Conservation (phyloP, 2,113 vertebrate genomes). For the Syrmaticus mikado region DNA sequence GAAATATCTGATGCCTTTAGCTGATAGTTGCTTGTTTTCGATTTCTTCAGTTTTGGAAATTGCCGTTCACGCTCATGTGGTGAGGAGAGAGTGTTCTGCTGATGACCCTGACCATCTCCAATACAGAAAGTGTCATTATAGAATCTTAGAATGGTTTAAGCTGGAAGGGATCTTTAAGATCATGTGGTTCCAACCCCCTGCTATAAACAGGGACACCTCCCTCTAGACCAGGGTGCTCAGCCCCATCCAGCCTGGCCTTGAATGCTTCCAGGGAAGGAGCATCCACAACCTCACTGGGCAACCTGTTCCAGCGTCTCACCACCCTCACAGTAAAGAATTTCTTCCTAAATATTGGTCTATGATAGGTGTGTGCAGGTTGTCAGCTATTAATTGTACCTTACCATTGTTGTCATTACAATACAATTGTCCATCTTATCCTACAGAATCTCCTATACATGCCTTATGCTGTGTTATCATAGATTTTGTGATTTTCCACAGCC, state of each 20-base stretch:
- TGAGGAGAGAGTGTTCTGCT: not conserved
- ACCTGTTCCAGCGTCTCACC: no score
- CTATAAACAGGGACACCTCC: no score
- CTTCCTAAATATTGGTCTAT: not conserved
- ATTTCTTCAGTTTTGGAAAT: not conserved
- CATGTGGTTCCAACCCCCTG: no score
- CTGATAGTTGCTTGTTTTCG: not conserved
- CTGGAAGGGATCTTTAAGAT: no score
- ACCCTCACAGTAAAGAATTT: no score
- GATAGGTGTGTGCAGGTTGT: not conserved
- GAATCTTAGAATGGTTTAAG: not conserved
- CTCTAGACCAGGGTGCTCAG: no score
- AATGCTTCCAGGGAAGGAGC: no score
- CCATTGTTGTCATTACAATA: no score
- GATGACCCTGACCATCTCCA: not conserved
- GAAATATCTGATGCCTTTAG: not conserved
- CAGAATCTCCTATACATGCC: not conserved
- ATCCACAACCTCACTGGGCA: no score
- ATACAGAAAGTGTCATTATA: not conserved
- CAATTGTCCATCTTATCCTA: not conserved
- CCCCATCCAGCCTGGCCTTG: no score
- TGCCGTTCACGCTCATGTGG: accelerated
- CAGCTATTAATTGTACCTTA: accelerated
- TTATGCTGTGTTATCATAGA: not conserved
- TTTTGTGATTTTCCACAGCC: not conserved